Evolutionary conservation across 30 jellyfish, hydroid and myxozoan genomes (phyloP).

Genomic region (Hydractinia echinata): DNA sequence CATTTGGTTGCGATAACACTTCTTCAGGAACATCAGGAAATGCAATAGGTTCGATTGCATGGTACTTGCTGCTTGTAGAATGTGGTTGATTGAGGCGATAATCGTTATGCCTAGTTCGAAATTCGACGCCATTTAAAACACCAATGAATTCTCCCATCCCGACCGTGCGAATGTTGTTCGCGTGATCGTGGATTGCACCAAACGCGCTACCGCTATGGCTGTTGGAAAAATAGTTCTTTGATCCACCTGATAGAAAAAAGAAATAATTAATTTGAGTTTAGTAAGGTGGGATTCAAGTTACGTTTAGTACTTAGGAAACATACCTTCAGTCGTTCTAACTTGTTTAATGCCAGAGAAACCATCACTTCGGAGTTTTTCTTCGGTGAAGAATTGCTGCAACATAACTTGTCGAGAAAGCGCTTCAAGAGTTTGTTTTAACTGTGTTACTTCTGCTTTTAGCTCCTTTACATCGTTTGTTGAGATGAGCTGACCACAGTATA

Average conservation of each 20-base stretch:
- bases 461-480: background rate
- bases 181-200: slow-evolving; percentile 38
- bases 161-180: slow-evolving; percentile 47
- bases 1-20: slow-evolving; percentile 27
- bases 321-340: slow-evolving; percentile 9
- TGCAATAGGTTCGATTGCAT: slow-evolving; percentile 48
- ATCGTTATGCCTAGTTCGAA: slow-evolving; percentile 48
- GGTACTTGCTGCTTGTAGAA: slow-evolving; percentile 43
- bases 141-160: slow-evolving; percentile 50
- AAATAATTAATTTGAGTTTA: background rate
- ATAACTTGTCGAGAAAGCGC: slow-evolving; percentile 66
- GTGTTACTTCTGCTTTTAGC: background rate
- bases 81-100: slow-evolving; percentile 42
- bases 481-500: too few species aligned
- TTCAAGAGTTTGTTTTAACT: slow-evolving; percentile 27
- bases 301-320: background rate
- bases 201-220: slow-evolving; percentile 33
- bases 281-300: background rate
- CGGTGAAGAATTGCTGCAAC: slow-evolving; percentile 82
- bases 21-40: slow-evolving; percentile 87
- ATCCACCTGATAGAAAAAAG: slow-evolving; percentile 6
- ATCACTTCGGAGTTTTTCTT: slow-evolving; percentile 72
- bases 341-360: slow-evolving; percentile 71
- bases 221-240: slow-evolving; percentile 23
- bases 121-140: slow-evolving; percentile 40